A percentile compares a stretch with the other conserved stretches of the same genome.
phyloP scores from a whole-genome alignment of 2,797 vertebrate genomes.

The Hoplostethus atlanticus region DNA sequence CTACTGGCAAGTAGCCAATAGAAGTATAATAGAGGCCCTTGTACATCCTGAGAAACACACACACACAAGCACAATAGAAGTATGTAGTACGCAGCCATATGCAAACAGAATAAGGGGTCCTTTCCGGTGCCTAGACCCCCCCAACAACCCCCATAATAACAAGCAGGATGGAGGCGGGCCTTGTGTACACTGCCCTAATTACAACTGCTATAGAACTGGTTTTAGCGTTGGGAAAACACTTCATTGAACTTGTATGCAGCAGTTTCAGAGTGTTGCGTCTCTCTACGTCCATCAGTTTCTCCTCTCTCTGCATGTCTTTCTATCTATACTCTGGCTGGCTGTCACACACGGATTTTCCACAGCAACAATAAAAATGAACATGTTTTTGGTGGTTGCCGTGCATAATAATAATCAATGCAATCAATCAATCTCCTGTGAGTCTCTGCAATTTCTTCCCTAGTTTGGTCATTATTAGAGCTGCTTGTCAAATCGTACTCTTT shows the following conservation, averaged over 20 bases:
- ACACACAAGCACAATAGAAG: constrained; percentile 21
- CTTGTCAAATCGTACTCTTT: too few species aligned
- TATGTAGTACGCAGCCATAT: constrained; percentile 2
- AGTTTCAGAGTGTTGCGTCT: neutral
- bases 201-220: neutral
- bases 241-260: neutral
- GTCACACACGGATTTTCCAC: too few species aligned
- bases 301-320: neutral
- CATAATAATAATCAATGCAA: neutral
- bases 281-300: neutral
- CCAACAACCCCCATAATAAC: neutral
- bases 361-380: too few species aligned
- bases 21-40: constrained; percentile 60
- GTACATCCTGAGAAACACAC: constrained; percentile 43
- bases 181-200: neutral
- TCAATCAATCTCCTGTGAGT: too few species aligned
- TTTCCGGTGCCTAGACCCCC: constrained; percentile 1
- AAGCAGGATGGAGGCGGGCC: neutral
- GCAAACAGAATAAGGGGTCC: constrained; percentile 6
- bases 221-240: constrained; percentile 2
- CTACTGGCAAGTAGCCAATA: constrained; percentile 62
- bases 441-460: too few species aligned
- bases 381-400: neutral
- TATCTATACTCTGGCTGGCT: too few species aligned
- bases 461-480: too few species aligned